Evolutionary conservation across 2,888 invertebrate genomes (phyloP), one percentile per base, ranked within the genome.

Genomic region (Ectemnius continuus): DNA sequence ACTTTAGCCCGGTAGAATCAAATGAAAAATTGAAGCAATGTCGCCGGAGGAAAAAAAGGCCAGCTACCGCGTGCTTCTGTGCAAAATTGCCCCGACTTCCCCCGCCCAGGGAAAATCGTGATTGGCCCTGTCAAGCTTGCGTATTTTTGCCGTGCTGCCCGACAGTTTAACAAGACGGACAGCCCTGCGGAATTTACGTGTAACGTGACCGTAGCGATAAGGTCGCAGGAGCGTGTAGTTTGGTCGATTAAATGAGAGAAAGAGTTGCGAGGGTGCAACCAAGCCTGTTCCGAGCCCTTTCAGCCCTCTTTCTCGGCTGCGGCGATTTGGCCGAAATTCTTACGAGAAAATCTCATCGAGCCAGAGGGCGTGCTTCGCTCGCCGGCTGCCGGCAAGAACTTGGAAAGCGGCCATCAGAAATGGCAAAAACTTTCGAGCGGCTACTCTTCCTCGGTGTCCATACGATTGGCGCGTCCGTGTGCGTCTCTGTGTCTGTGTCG

Each of bases 331-430:
- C 52, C 52, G n/a, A 52, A 52, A 52, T 52, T 16, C 52, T 52
- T 52, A 16, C 5, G 52, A 2, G 52, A 72, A 67, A 68, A 73
- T 73, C 67, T 61, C 52, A 67, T 67, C 73, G 67, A 6, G 14
- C 4, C 6, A 46, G 64, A 59, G 65, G 65, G 20, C 45, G 23
- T 23, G 23, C 23, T 23, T 20, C 20, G 23, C 23, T 23, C 36
- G 11, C 48, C 20, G 58, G 8, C 47, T 36, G 16, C 56, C 67
- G 67, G 67, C 58, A 78, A 76, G 73, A 76, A 73, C 62, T 70
- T 78, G 78, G 78, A 76, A 76, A 70, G 61, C 58, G 59, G 76
- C 76, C 78, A 78, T 73, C 67, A 61, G 48, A 65, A 68, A 69
- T 18, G 69, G 67, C 61, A 76, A 73, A 78, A 78, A 70, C 66